Percentiles rank a stretch among this genome's conserved stretches.
Conservation (phyloP, 53 echinoderm and acorn worm genomes). For the Crossaster papposus region DNA sequence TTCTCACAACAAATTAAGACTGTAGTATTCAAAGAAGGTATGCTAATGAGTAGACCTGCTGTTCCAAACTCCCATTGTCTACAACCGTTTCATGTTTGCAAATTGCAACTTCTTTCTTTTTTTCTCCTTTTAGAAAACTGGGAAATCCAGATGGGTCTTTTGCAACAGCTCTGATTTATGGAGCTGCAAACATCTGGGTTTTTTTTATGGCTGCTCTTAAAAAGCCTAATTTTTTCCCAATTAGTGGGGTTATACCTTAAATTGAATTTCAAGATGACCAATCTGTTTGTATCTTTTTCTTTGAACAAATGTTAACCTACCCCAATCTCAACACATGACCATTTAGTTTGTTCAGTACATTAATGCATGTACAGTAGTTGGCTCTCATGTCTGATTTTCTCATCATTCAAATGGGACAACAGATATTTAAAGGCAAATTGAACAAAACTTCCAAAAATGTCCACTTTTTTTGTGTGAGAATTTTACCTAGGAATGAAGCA, state of each 20-base stretch:
- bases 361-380: background rate
- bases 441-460: too few relatives aligned
- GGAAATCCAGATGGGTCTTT: background rate
- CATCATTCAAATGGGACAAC: too few relatives aligned
- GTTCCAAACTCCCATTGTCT: conserved; percentile 42
- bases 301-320: background rate
- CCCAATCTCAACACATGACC: background rate
- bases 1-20: conserved; percentile 61
- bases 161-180: background rate
- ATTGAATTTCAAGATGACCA: background rate
- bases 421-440: too few relatives aligned
- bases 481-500: conserved; percentile 1
- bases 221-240: background rate
- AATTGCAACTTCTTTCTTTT: background rate
- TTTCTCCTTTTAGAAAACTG: background rate
- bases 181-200: background rate
- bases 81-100: conserved; percentile 36
- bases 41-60: conserved; percentile 46
- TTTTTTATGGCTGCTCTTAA: background rate
- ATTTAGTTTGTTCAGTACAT: background rate
- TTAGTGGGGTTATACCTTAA: background rate
- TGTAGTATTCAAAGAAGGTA: background rate
- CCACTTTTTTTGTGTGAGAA: too few relatives aligned
- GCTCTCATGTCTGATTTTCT: too few relatives aligned
- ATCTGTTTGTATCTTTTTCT: background rate